Evolutionary conservation across 2,113 vertebrate species (phyloP).

Genomic region (Lichenostomus cassidix): DNA sequence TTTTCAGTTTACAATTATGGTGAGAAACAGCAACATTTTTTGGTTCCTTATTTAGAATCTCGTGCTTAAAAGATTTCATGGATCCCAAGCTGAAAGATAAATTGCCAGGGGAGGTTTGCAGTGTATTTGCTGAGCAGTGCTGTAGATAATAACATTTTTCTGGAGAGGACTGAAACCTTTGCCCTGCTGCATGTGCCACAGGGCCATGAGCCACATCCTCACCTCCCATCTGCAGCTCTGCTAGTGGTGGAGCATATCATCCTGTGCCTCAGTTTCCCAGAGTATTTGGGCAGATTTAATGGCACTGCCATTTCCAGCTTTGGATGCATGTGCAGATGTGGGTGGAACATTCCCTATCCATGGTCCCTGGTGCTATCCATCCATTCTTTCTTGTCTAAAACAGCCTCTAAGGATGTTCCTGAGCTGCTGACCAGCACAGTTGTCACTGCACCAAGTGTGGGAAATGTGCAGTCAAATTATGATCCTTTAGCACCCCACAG

Average conservation of each 20-base stretch:
- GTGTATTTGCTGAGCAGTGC: neutral
- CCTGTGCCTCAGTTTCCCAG: neutral
- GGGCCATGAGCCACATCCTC: accelerated
- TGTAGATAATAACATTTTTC: neutral
- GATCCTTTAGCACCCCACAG: neutral
- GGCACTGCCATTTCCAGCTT: neutral
- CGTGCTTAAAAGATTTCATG: constrained; percentile 64
- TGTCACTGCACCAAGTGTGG: accelerated
- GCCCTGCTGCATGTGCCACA: neutral
- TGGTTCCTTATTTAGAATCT: constrained; percentile 62
- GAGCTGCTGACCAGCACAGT: neutral
- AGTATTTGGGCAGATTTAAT: neutral
- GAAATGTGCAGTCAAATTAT: neutral
- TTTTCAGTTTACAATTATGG: constrained; percentile 71
- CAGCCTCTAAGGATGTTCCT: neutral
- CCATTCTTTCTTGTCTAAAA: neutral
- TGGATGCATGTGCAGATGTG: accelerated
- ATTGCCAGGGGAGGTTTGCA: neutral
- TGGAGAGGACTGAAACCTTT: neutral
- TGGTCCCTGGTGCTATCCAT: neutral
- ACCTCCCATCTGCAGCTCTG: neutral
- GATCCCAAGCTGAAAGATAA: constrained; percentile 14
- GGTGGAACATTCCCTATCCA: neutral
- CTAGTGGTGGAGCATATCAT: neutral
- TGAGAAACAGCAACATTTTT: constrained; percentile 58